These are phyloP conservation scores for Diglossa cyanea DNA, from an alignment of 2,797 vertebrate genomes.

Conservation along the genomic window DNA sequence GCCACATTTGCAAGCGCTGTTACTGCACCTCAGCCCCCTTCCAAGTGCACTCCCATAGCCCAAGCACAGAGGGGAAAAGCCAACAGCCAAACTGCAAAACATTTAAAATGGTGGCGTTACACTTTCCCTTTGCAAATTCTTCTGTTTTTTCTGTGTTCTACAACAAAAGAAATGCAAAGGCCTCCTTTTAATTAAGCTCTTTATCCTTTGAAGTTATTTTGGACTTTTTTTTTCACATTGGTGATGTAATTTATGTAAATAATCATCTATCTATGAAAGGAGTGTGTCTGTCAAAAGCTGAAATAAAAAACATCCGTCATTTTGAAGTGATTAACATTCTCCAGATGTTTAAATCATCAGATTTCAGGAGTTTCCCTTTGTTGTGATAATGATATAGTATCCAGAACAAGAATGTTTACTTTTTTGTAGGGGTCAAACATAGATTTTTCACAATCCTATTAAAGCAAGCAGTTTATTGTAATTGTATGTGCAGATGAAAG, in stretches of 20 bases:
- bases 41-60: background rate
- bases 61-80: background rate
- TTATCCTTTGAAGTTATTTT: conserved; percentile 77
- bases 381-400: conserved; percentile 91
- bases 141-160: conserved; percentile 5
- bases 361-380: conserved; percentile 89
- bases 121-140: background rate
- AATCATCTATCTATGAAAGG: conserved; percentile 83
- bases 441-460: conserved; percentile 84
- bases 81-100: background rate
- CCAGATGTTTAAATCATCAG: conserved; percentile 88
- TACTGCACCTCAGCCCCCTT: background rate
- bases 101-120: background rate
- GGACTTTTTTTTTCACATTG: conserved; percentile 72
- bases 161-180: conserved; percentile 59
- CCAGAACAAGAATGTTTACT: conserved; percentile 88
- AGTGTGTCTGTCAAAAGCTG: conserved; percentile 82
- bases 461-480: conserved; percentile 79
- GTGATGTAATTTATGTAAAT: conserved; percentile 88
- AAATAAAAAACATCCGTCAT: conserved; percentile 90
- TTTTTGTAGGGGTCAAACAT: conserved; percentile 83
- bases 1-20: background rate
- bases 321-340: conserved; percentile 87
- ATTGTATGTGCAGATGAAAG: conserved; percentile 87
- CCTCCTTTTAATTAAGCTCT: conserved; percentile 79